A percentile compares a stretch with the other conserved stretches of the same genome.
These are phyloP conservation scores for Glossophaga mutica DNA, from an alignment of 2,797 vertebrate genomes.

Conservation along the genomic window DNA sequence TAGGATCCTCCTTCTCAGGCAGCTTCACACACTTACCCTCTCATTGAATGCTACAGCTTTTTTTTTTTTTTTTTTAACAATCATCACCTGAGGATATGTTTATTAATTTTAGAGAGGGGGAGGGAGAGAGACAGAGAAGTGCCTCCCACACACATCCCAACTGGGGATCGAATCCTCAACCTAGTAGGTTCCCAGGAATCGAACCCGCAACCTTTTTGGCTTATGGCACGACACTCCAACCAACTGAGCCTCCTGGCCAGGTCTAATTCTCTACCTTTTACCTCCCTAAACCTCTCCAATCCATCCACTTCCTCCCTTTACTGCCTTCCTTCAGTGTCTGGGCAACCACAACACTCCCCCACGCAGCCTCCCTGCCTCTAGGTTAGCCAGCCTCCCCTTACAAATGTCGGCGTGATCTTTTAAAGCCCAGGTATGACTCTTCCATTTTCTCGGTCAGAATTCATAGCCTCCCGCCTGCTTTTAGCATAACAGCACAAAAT, in stretches of 20 bases:
- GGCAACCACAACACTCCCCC: not conserved
- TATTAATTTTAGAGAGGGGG: no score
- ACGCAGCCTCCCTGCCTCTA: not conserved
- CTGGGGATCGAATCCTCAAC: no score
- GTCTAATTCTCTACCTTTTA: not conserved
- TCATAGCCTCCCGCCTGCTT: not conserved
- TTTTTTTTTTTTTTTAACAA: not conserved
- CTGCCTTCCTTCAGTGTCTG: not conserved
- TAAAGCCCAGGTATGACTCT: not conserved
- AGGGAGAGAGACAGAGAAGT: no score
- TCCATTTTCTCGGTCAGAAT: not conserved
- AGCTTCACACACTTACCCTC: not conserved
- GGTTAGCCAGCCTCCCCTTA: not conserved
- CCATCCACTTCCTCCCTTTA: not conserved
- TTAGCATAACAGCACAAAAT: not conserved
- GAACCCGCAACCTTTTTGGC: no score
- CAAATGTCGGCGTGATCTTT: not conserved
- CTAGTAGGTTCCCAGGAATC: no score
- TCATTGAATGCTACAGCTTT: not conserved
- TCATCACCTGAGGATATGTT: no score
- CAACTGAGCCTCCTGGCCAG: no score
- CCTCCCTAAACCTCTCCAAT: not conserved
- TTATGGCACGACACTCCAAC: no score
- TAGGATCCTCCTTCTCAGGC: not conserved
- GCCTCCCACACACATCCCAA: no score